These are phyloP conservation scores for Gambusia affinis DNA, from an alignment of 2,113 vertebrate genomes.

Conservation along the genomic window DNA sequence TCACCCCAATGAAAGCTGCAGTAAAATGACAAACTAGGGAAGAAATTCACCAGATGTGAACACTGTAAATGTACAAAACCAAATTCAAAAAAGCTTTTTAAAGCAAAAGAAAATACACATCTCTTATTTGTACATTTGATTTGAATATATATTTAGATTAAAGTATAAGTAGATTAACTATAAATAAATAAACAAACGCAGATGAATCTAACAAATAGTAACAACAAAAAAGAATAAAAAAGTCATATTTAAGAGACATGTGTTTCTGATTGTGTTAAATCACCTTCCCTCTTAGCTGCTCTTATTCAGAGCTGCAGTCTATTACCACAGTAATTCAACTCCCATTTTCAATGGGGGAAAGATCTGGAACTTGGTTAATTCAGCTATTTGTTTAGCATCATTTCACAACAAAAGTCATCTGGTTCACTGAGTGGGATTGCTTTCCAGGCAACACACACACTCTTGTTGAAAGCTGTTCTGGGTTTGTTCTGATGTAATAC, in stretches of 20 bases:
- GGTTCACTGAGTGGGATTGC: not conserved
- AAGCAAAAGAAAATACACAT: too few relatives aligned
- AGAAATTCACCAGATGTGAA: too few relatives aligned
- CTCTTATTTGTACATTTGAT: too few relatives aligned
- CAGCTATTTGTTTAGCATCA: not conserved
- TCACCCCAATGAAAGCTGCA: too few relatives aligned
- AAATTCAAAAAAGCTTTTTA: too few relatives aligned
- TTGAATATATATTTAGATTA: too few relatives aligned
- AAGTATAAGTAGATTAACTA: too few relatives aligned
- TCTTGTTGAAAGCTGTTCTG: not conserved
- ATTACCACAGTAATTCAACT: not conserved
- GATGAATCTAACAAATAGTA: not conserved
- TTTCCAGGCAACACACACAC: not conserved
- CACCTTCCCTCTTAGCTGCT: too few relatives aligned
- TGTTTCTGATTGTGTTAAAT: not conserved
- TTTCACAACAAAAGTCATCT: not conserved
- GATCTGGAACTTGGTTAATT: not conserved
- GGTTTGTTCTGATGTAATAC: not conserved
- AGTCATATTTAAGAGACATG: not conserved
- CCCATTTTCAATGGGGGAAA: not conserved
- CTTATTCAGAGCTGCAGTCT: not conserved
- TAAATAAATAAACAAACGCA: too few relatives aligned
- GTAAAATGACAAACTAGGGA: too few relatives aligned
- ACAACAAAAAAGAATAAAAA: not conserved
- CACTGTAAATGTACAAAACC: too few relatives aligned